Base-by-base conservation (phyloP, 2,888 invertebrate genomes). In the Ochlodes sylvanus region DNA sequence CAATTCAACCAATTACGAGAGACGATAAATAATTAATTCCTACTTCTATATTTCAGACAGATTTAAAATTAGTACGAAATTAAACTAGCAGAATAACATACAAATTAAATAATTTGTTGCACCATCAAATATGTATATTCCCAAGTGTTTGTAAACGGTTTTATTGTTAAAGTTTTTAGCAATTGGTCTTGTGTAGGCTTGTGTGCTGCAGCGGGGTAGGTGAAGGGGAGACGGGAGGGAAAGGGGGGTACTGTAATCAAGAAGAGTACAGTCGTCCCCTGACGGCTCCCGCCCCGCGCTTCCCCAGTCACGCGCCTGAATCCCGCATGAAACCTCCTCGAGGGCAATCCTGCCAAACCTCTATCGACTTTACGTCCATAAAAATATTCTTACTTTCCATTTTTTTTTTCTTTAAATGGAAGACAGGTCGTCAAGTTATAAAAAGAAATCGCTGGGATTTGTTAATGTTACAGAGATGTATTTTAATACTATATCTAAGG, bases 251-350 rank as follows among this genome's bases (percentile, higher is more conserved):
- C 87, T 86, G 92, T 94, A 94, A 94, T 94, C 93, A 94, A 93
- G 93, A 90, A 92, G 93, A 94, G 94, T 94, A 93, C 89, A 86
- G 83, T 82, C 88, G 91, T 92, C 93, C 93, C 92, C 77, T 85
- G 90, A 86, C 88, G 82, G 77, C 73, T 74, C 77, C 80, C 70
- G 77, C 77, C 69, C 76, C 70, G 74, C 54, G 27, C 57, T 42
- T 52, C 64, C 77, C 78, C 72, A 76, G 72, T 76, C 76, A 71
- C 78, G 75, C 76, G 76, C 77, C 75, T 76, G 79, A 79, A 82
- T 76, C 77, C 81, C 78, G 78, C 79, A 77, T 75, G 76, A 76
- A 77, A 78, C 86, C 81, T 82, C 86, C 84, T 86, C 83, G 86
- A 85, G 91, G 91, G 90, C 88, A 89, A 90, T 89, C 90, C 90